phyloP scores from a whole-genome alignment of 1,140 invertebrate species.

The Pogonus chalceus region DNA sequence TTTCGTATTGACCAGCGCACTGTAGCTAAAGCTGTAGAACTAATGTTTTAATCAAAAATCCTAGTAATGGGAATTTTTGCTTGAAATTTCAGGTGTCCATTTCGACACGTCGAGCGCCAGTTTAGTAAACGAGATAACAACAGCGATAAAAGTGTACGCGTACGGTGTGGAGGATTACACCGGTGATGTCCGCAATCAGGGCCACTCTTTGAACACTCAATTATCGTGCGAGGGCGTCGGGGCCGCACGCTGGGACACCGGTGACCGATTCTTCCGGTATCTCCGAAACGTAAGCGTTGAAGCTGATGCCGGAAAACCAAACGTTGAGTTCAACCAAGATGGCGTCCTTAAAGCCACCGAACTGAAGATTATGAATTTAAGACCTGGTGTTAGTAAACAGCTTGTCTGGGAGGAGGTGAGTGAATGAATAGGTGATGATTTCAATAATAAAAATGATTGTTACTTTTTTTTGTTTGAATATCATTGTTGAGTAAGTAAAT shows the following conservation, averaged over 20 bases:
- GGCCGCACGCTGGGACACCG: constrained; percentile 66
- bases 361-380: constrained; percentile 86
- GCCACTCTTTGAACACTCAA: constrained; percentile 66
- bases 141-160: constrained; percentile 82
- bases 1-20: too few species aligned
- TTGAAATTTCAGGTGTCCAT: constrained; percentile 74
- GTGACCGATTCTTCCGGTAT: constrained; percentile 65
- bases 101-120: constrained; percentile 77
- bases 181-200: constrained; percentile 57
- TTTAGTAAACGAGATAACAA: constrained; percentile 75
- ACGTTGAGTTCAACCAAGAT: constrained; percentile 79
- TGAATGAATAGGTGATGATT: constrained; percentile 11
- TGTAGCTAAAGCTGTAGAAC: too few species aligned
- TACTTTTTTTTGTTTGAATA: too few species aligned
- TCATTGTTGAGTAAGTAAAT: too few species aligned
- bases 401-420: constrained; percentile 84
- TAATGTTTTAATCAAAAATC: too few species aligned
- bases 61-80: too few species aligned
- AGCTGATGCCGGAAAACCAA: constrained; percentile 63
- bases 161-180: constrained; percentile 81
- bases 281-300: constrained; percentile 76
- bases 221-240: constrained; percentile 67
- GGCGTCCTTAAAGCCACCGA: constrained; percentile 78
- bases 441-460: too few species aligned
- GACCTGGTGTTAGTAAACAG: constrained; percentile 61